These are phyloP conservation scores for Epistrophe eligans DNA, from an alignment of 2,888 invertebrate genomes.

Conservation along the genomic window DNA sequence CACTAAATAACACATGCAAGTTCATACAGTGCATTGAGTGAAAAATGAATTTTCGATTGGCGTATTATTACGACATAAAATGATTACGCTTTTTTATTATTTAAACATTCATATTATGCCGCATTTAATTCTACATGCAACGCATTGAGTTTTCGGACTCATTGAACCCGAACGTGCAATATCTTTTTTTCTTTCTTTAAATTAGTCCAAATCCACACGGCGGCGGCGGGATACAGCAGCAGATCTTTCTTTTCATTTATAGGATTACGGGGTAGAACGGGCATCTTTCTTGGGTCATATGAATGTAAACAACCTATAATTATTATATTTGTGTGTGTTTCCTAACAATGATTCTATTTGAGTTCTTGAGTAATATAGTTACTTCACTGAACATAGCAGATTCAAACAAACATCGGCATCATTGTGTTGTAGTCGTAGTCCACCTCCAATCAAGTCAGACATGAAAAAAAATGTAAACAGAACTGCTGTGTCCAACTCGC, in stretches of 20 bases:
- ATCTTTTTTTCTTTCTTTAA: constrained; percentile 8
- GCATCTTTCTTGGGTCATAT: constrained; percentile 20
- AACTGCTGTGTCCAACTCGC: constrained; percentile 35
- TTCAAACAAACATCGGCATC: constrained; percentile 20
- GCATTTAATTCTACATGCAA: constrained; percentile 35
- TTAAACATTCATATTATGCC: constrained; percentile 38
- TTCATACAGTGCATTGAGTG: constrained; percentile 10
- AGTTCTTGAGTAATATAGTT: constrained; percentile 46
- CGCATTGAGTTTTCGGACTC: constrained; percentile 28
- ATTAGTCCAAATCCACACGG: constrained; percentile 37
- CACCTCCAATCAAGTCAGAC: constrained; percentile 56
- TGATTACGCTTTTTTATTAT: constrained; percentile 42
- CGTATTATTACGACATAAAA: constrained; percentile 40
- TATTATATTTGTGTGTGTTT: constrained; percentile 48
- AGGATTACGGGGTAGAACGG: constrained; percentile 20
- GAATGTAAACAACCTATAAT: constrained; percentile 65
- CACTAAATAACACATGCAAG: constrained; percentile 35
- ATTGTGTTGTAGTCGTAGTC: constrained; percentile 1
- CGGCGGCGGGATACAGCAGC: constrained; percentile 25
- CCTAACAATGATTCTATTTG: constrained; percentile 65
- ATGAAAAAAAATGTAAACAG: constrained; percentile 33
- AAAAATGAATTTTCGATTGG: constrained; percentile 52
- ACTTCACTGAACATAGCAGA: constrained; percentile 40
- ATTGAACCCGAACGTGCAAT: constrained; percentile 54
- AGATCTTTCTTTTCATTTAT: constrained; percentile 12